These are phyloP conservation scores for Uropsilus gracilis DNA, from an alignment of 2,113 vertebrate species.

Conservation along the genomic window DNA sequence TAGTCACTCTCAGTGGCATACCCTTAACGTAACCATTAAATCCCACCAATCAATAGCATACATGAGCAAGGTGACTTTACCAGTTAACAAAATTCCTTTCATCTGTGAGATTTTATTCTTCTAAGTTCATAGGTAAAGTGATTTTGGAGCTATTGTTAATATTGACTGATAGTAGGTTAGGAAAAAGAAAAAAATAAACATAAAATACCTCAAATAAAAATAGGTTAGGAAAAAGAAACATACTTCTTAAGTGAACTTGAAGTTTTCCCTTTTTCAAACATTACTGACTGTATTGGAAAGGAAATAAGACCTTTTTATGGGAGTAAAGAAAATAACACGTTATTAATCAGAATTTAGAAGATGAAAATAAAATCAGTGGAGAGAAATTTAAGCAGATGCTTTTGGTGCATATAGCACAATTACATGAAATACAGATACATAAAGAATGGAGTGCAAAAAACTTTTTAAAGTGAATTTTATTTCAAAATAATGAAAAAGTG, in stretches of 20 bases:
- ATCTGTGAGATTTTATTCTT: not conserved
- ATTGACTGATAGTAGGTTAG: not conserved
- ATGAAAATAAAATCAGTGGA: not conserved
- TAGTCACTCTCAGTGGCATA: not conserved
- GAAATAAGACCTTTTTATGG: not conserved
- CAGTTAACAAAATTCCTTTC: not conserved
- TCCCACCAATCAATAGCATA: not conserved
- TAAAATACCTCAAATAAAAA: not conserved
- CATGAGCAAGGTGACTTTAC: not conserved
- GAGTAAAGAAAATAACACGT: not conserved
- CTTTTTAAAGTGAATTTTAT: not conserved
- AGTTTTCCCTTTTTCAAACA: not conserved
- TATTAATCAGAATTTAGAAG: not conserved
- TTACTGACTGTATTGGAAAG: not conserved
- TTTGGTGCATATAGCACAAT: not conserved
- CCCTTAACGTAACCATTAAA: not conserved
- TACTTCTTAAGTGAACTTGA: not conserved
- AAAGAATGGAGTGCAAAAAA: not conserved
- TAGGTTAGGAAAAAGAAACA: not conserved
- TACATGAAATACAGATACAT: not conserved
- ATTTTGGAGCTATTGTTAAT: not conserved
- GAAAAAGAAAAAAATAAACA: not conserved
- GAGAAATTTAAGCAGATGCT: not conserved
- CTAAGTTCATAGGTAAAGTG: not conserved
- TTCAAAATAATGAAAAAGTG: not conserved